phyloP scores from a whole-genome alignment of 1,140 invertebrate species.

The Lerema accius region DNA sequence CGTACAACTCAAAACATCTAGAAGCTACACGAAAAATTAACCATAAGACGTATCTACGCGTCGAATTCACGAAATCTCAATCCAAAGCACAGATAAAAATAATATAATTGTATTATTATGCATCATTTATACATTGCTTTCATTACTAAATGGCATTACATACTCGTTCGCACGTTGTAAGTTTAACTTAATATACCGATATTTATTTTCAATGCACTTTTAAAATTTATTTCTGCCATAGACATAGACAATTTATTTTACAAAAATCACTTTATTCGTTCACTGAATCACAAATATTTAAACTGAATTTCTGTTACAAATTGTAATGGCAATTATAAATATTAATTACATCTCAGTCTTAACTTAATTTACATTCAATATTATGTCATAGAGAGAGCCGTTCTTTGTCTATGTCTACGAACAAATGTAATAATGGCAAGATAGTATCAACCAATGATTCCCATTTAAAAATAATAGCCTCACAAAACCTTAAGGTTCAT shows the following conservation, averaged over 20 bases:
- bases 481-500: constrained; percentile 1
- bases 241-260: constrained; percentile 16
- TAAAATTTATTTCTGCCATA: constrained; percentile 6
- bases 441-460: constrained; percentile 3
- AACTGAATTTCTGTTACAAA: no score
- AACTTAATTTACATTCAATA: not conserved
- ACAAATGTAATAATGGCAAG: constrained; percentile 17
- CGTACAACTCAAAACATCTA: not conserved
- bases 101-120: constrained; percentile 38
- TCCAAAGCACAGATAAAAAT: constrained; percentile 35
- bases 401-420: constrained; percentile 16
- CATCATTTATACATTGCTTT: constrained; percentile 34
- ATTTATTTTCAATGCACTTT: not conserved
- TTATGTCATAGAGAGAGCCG: constrained; percentile 11
- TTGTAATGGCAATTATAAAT: not conserved
- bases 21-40: constrained; percentile 3
- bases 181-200: not conserved
- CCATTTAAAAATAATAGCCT: constrained; percentile 22
- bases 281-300: no score
- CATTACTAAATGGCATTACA: constrained; percentile 42
- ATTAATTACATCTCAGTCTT: not conserved
- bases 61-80: not conserved
- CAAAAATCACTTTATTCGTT: no score
- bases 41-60: constrained; percentile 5
- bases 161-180: constrained; percentile 7